Conservation (phyloP, 2,113 vertebrate species). For the Montifringilla adamsi region DNA sequence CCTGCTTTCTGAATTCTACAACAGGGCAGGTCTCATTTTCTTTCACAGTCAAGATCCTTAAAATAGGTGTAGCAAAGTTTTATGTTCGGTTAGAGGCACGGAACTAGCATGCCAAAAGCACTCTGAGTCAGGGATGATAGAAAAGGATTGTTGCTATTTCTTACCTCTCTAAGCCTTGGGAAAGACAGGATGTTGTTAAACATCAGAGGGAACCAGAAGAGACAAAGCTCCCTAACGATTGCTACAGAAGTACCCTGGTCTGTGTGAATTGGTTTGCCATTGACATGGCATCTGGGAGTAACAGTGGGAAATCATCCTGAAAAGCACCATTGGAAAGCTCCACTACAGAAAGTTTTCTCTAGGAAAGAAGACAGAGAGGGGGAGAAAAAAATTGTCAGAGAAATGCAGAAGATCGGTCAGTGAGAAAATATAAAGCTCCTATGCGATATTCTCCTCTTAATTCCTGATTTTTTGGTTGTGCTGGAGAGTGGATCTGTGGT, state of each 20-base stretch:
- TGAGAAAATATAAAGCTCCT: neutral
- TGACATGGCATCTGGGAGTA: neutral
- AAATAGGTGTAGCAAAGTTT: neutral
- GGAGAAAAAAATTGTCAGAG: neutral
- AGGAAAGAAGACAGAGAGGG: neutral
- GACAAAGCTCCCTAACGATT: neutral
- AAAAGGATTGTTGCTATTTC: neutral
- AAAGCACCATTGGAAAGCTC: slow-evolving; percentile 19
- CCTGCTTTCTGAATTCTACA: neutral
- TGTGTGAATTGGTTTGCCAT: neutral
- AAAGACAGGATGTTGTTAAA: neutral
- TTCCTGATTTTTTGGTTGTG: neutral
- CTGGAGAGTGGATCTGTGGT: neutral
- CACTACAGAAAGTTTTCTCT: neutral
- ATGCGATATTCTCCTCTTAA: fast-evolving
- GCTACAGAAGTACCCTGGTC: neutral
- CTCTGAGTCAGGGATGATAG: neutral
- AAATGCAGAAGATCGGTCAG: neutral
- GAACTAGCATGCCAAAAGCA: neutral
- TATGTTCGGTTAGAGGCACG: neutral
- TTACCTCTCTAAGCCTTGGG: neutral
- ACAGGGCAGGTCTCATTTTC: neutral
- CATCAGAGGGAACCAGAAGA: neutral
- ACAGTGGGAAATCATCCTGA: slow-evolving; percentile 8
- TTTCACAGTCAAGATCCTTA: neutral